Base-by-base conservation (phyloP, 2,113 vertebrate genomes). In the Triplophysa tibetana region DNA sequence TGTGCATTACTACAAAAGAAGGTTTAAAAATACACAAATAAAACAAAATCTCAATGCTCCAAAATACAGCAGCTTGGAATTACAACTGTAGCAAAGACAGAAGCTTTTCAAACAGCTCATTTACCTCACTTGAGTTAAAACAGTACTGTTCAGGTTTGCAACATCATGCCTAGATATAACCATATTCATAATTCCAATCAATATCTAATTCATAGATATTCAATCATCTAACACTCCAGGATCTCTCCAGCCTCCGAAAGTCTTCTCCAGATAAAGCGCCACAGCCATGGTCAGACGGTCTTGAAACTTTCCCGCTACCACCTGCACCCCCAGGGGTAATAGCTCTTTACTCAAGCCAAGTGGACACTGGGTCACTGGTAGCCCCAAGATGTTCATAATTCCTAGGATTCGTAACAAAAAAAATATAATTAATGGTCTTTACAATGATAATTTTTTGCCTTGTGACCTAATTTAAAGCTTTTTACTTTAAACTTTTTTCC, bases 311-410 rank as follows among this genome's bases (percentile, higher is more conserved):
- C 93, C 94, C 0, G 92, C 92, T 13, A 94, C 91, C 0, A 98
- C 92, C 87, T 98, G 96, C 64, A 98, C 87, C 0, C 96, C 96
- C 77, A 98, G 81, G 0, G 96, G 96, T 16, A 98, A 89, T 9
- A 94, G 95, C 41, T 95, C 93, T 7, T 87, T 70, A 70, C 90
- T 90, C 87, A 98, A 86, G 13, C 96, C 96, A 86, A 98, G 87
- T 0, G 96, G 96, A 70, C 95, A 96, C 90, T 98, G 96, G 0
- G 96, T 98, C 81, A 94, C 94, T 0, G 96, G 96, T 82, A 98
- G 86, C 23, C 95, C 94, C 62, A 98, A 86, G 19, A 91, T 91
- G 13, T 95, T 98, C 86, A 96, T 89, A 58, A 97, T 89, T 5
- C 89, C 96, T 98, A 77, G 10, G 86, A 38, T 77, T 3, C 9